Evolutionary conservation across 1,140 invertebrate genomes (phyloP).

Genomic region (Drosophila hydei): DNA sequence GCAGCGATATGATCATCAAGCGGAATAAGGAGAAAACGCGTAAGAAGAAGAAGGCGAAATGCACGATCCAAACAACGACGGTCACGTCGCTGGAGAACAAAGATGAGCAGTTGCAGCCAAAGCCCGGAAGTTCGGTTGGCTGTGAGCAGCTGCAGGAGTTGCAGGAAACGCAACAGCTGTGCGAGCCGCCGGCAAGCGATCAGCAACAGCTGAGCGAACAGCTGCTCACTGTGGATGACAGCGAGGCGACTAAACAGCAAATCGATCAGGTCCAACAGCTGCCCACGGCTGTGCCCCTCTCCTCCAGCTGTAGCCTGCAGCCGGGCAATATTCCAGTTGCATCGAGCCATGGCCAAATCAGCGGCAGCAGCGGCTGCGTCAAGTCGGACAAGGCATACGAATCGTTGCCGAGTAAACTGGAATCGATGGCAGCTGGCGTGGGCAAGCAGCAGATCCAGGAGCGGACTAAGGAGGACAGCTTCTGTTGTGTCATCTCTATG

Average conservation of each 20-base stretch:
- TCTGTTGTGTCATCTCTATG: conserved; percentile 92
- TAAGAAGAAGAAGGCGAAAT: conserved; percentile 85
- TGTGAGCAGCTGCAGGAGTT: conserved; percentile 22
- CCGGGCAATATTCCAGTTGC: background rate
- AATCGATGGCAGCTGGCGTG: conserved; percentile 26
- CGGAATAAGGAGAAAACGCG: conserved; percentile 84
- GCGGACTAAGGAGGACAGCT: conserved; percentile 86
- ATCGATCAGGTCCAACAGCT: conserved; percentile 51
- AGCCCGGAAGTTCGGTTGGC: background rate
- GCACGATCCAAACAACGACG: conserved; percentile 27
- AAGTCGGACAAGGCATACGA: conserved; percentile 67
- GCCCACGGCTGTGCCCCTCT: conserved; percentile 35
- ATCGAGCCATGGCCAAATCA: background rate
- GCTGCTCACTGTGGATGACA: conserved; percentile 47
- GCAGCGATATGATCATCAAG: conserved; percentile 84
- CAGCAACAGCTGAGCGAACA: conserved; percentile 31
- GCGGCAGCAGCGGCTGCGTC: background rate
- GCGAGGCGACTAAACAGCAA: conserved; percentile 21
- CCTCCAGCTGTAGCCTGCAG: background rate
- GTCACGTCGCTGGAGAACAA: conserved; percentile 31
- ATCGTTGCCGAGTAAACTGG: conserved; percentile 59
- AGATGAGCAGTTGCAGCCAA: conserved; percentile 29
- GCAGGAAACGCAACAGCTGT: conserved; percentile 25
- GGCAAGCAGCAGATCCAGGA: conserved; percentile 32
- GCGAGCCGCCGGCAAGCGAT: conserved; percentile 16